Percentiles rank a stretch among this genome's conserved stretches.
phyloP scores from a whole-genome alignment of 2,113 vertebrate genomes.

The Tringa solitaria region DNA sequence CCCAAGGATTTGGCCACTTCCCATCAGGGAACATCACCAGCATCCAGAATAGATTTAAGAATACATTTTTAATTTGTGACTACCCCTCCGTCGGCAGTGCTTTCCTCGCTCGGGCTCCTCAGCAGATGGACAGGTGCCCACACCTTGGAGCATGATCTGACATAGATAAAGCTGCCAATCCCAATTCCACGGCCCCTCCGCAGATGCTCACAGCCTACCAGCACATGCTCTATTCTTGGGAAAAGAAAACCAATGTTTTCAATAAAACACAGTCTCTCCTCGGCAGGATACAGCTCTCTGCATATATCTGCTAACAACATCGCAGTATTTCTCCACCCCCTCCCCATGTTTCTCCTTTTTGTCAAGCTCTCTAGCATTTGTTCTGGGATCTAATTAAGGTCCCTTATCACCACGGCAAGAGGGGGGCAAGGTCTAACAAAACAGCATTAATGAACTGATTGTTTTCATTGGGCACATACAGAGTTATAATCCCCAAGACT shows the following conservation, averaged over 20 bases:
- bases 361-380: slow-evolving; percentile 53
- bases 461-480: slow-evolving; percentile 44
- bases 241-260: not conserved
- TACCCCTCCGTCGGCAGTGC: accelerated
- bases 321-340: slow-evolving; percentile 48
- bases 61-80: not conserved
- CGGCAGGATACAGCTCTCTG: slow-evolving; percentile 32
- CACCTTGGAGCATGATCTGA: not conserved
- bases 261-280: not conserved
- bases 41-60: not conserved
- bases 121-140: not conserved
- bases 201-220: not conserved
- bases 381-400: slow-evolving; percentile 65
- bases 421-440: slow-evolving; percentile 63
- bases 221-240: not conserved
- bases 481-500: slow-evolving; percentile 33
- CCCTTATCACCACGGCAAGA: slow-evolving; percentile 53
- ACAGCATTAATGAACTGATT: slow-evolving; percentile 62
- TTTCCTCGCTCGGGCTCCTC: accelerated
- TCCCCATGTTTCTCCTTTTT: slow-evolving; percentile 34
- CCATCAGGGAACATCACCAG: not conserved
- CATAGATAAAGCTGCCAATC: not conserved
- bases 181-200: accelerated
- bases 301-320: slow-evolving; percentile 56
- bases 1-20: not conserved